Percentiles rank a stretch among this genome's conserved stretches.
phyloP scores from a whole-genome alignment of 2,797 vertebrate genomes.

The Eulemur coronatus region DNA sequence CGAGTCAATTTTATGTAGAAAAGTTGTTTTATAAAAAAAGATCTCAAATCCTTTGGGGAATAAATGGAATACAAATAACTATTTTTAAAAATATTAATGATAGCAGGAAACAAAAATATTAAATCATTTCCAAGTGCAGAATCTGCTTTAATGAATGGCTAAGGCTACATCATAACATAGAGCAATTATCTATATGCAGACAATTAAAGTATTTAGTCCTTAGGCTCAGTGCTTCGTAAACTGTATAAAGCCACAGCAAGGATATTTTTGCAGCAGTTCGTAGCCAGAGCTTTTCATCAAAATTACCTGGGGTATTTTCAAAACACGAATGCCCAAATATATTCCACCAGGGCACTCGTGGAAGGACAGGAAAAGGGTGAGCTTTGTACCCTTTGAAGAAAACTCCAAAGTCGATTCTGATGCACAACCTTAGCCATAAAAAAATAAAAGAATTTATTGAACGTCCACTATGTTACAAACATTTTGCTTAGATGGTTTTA shows the following conservation, averaged over 20 bases:
- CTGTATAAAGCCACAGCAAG: neutral
- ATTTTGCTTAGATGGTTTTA: neutral
- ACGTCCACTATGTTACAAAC: neutral
- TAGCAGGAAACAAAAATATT: neutral
- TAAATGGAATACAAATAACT: neutral
- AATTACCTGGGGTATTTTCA: neutral
- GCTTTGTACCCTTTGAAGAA: neutral
- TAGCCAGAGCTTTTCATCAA: neutral
- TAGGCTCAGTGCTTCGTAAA: neutral
- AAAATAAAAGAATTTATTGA: neutral
- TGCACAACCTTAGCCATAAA: neutral
- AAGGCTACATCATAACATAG: neutral
- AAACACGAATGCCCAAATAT: neutral
- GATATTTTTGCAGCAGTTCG: neutral
- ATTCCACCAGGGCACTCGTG: neutral
- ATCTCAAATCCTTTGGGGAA: neutral
- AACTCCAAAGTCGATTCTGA: neutral
- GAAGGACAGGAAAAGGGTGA: neutral
- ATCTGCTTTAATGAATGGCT: neutral
- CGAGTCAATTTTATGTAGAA: neutral
- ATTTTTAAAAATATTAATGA: neutral
- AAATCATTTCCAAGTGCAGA: neutral
- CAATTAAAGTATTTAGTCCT: neutral
- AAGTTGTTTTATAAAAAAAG: neutral
- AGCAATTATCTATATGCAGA: neutral